Conservation (phyloP, 1,140 invertebrate species). For the Globodera ellingtonae region DNA sequence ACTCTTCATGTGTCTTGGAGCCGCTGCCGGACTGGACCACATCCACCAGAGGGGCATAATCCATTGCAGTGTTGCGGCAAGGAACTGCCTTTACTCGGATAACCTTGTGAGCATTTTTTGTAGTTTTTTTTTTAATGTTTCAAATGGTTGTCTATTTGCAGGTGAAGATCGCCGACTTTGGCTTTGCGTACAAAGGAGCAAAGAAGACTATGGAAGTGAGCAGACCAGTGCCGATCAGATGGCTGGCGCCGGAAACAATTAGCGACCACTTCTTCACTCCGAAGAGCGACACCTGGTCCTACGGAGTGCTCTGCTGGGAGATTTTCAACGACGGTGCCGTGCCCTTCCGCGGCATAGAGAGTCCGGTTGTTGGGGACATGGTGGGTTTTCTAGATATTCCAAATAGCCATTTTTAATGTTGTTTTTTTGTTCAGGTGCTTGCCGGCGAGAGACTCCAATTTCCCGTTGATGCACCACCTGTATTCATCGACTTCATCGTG, state of each 20-base stretch:
- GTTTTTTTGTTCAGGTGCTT: not conserved
- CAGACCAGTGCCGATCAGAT: conserved; percentile 33
- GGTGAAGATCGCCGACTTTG: conserved; percentile 46
- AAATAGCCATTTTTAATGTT: not conserved
- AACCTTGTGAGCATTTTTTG: not conserved
- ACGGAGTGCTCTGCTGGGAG: conserved; percentile 37
- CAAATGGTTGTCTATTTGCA: conserved; percentile 1
- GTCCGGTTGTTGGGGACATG: conserved; percentile 15
- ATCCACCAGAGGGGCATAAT: conserved; percentile 27
- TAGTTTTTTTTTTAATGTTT: not conserved
- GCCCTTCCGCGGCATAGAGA: conserved; percentile 34
- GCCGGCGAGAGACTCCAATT: conserved; percentile 4
- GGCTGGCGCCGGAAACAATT: conserved; percentile 44
- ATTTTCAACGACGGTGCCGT: conserved; percentile 32
- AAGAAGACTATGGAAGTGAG: conserved; percentile 19
- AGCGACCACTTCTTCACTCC: conserved; percentile 27
- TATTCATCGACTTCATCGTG: not conserved
- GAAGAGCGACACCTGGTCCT: conserved; percentile 42
- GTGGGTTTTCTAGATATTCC: conserved; percentile 17
- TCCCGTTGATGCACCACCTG: not conserved
- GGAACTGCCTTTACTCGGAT: conserved; percentile 37
- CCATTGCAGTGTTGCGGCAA: conserved; percentile 37
- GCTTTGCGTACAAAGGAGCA: conserved; percentile 31
- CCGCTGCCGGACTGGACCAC: conserved; percentile 42
- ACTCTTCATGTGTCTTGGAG: conserved; percentile 32